Base-by-base conservation (phyloP, 2,113 vertebrate genomes). In the Corythaixoides concolor region DNA sequence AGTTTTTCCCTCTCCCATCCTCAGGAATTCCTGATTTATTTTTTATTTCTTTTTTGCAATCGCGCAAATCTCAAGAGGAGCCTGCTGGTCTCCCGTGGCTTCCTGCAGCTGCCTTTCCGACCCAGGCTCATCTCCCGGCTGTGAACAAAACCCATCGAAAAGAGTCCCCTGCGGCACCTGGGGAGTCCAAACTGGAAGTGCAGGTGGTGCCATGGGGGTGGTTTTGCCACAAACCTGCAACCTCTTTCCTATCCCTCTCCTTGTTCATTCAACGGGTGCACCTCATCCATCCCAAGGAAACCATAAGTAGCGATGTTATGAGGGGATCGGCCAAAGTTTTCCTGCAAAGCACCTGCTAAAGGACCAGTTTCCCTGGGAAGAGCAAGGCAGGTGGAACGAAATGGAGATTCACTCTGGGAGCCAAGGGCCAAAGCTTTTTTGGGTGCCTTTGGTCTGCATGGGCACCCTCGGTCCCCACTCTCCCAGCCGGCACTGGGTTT, bases 11-110 rank as follows among this genome's bases (percentile, higher is more conserved):
- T 95, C 96, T 95, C 85, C 82, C 85, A 22, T 95, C 86, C 95
- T 97, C 82, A 97, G 81, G 98, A 98, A 97, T 94, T 93, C 88
- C 68, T 90, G 78, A 88, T 88, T 96, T 96, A 96, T 94, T 92
- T 95, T 96, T 93, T 87, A 85, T 95, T 94, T 96, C 73, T 94
- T 69, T 83, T 93, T 84, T 93, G 78, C 89, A 89, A 52, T 69
- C 18, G 14, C 13, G 10, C 73, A 93, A 74, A 82, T 93, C 91
- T 95, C 84, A 49, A 73, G 74, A 84, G 79, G 75, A 87, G 79
- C 64, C 87, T 77, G 60, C 35, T 5, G 45, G 83, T 89, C 89
- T 93, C 84, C 50, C 6, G 6, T 2, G 11, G 41, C 89, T 89
- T 85, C 87, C 76, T 93, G 58, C 77, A 91, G 88, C 35, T 87